A percentile compares a stretch with the other conserved stretches of the same genome.
phyloP scores from a whole-genome alignment of 2,113 vertebrate genomes.

The Epinephelus lanceolatus region DNA sequence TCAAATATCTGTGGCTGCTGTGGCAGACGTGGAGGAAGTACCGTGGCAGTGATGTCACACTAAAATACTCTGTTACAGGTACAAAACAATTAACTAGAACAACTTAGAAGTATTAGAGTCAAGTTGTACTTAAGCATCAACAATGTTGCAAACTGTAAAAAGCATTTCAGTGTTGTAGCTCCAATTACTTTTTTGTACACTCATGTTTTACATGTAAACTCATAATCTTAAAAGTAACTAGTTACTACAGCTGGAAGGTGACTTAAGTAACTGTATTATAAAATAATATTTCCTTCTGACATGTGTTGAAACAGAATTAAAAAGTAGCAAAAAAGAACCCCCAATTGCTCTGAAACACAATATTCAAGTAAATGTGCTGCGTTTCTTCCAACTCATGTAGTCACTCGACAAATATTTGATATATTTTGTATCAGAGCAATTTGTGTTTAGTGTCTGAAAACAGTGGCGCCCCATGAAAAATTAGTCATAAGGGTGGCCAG shows the following conservation, averaged over 20 bases:
- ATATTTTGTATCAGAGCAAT: neutral
- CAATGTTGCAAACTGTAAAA: neutral
- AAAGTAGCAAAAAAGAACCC: too few species aligned
- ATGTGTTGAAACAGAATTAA: too few species aligned
- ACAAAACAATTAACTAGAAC: too few species aligned
- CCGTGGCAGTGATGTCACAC: neutral
- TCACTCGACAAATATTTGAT: neutral
- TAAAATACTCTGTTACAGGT: neutral
- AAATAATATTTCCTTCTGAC: too few species aligned
- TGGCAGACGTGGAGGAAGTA: neutral
- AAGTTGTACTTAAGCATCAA: neutral
- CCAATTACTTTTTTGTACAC: neutral
- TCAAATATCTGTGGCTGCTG: constrained; percentile 1
- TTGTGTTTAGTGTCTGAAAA: neutral
- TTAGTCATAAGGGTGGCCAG: too few species aligned
- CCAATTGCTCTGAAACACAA: neutral
- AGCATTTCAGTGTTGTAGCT: neutral
- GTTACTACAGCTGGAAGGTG: neutral
- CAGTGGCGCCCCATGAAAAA: too few species aligned
- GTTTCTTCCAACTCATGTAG: neutral
- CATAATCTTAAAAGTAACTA: neutral
- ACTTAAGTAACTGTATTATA: neutral
- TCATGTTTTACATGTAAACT: neutral
- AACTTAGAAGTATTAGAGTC: too few species aligned
- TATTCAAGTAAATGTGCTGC: neutral